phyloP scores from a whole-genome alignment of 2,888 invertebrate genomes.

The Atethmia centrago region DNA sequence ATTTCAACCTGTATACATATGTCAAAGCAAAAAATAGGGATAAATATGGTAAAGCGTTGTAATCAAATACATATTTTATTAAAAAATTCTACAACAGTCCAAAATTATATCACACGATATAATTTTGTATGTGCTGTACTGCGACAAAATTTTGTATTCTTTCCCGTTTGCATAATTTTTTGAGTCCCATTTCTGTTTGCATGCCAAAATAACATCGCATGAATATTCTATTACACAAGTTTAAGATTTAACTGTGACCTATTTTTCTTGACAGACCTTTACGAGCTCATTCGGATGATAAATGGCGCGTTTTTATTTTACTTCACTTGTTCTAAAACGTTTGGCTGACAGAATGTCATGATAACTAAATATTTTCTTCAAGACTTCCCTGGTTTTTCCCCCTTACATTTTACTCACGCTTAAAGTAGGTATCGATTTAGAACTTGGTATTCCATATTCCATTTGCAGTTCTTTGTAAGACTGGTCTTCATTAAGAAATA shows the following conservation, averaged over 20 bases:
- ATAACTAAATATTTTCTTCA: background rate
- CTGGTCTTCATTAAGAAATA: too few species aligned
- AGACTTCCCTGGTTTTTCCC: background rate
- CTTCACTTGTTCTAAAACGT: constrained; percentile 4
- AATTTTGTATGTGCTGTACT: too few species aligned
- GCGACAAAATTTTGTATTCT: constrained; percentile 32
- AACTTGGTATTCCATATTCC: constrained; percentile 1
- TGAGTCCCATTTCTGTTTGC: constrained; percentile 47
- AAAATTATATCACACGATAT: constrained; percentile 9
- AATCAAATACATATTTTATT: background rate
- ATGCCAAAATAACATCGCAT: constrained; percentile 52
- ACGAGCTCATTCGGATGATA: constrained; percentile 9
- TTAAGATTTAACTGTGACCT: constrained; percentile 45
- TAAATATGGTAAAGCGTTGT: background rate
- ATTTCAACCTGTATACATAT: background rate
- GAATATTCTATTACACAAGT: constrained; percentile 57
- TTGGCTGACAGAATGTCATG: background rate
- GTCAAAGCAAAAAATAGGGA: background rate
- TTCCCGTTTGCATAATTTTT: constrained; percentile 47
- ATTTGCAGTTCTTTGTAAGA: background rate
- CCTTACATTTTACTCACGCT: background rate
- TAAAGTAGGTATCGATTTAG: background rate
- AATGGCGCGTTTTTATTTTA: constrained; percentile 7
- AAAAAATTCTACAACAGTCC: background rate
- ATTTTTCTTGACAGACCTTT: constrained; percentile 42